Base-by-base conservation (phyloP, 1,140 invertebrate species). In the Trachymyrmex cornetzi region DNA sequence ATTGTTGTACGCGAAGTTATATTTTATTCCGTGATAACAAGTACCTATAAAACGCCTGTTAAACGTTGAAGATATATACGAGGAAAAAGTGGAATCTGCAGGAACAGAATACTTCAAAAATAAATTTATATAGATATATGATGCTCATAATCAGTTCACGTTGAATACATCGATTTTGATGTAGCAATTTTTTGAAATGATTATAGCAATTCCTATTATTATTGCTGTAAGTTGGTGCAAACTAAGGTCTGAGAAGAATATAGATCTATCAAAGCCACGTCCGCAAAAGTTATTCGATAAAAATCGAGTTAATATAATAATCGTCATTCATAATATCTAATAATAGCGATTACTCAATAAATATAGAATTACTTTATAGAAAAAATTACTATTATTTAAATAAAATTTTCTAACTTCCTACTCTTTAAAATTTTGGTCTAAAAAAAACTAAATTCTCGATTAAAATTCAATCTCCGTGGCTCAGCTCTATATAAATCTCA, bases 101-200 rank as follows among this genome's bases (percentile, higher is more conserved):
- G 89, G 86, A 90, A 90, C 89, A 90, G 89, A 90, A 90, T 86
- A 88, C 44, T 90, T 77, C 75, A 88, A 63, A 50, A 88, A 89
- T 86, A 69, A 90, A 84, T 89, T 77, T 90, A 85, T 85, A 64
- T 90, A 66, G 53, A 90, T 85, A 34, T 67, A 63, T 50, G 63
- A 88, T 80, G 77, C 22, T 34, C 69, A 75, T 14, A 90, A 85
- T 89, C 72, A 72, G 86, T 90, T 85, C 55, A 77, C 27, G 53
- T 77, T 77, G 55, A 87, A 50, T 84, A 87, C 22, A 24, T 87
- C 79, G 48, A 87, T 72, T 82, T 87, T 84, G 34, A 22, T 88
- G 22, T 74, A 64, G 22, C 44, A 74, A 55, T 87, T 81, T 55
- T 80, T 53, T 66, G 59, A 63, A 57, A 85, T 14, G 48, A 57